Conservation (phyloP, 30 jellyfish, hydroid and myxozoan genomes). For the Pseudorhiza aurosa region DNA sequence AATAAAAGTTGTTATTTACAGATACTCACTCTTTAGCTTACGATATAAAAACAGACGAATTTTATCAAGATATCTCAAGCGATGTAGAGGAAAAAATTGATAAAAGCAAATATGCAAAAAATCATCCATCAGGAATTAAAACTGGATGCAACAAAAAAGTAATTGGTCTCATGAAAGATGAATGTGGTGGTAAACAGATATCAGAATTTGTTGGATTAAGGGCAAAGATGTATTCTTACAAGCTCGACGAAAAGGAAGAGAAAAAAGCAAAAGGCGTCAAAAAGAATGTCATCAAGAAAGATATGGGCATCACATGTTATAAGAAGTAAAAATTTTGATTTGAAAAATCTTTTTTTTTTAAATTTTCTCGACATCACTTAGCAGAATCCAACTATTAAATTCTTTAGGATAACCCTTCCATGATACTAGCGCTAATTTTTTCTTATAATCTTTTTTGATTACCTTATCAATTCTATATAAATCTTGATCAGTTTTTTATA, state of each 20-base stretch:
- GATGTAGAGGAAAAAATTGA: background rate
- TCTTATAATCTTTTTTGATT: constrained; percentile 34
- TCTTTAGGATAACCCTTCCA: constrained; percentile 54
- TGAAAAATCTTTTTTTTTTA: no score
- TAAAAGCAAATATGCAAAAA: no score
- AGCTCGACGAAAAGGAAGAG: background rate
- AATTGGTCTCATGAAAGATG: constrained; percentile 19
- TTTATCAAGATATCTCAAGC: no score
- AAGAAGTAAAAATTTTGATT: no score
- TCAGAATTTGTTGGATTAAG: no score
- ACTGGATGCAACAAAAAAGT: constrained; percentile 8
- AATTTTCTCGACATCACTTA: no score
- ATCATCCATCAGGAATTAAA: background rate
- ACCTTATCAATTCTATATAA: constrained; percentile 65
- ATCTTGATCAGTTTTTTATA: no score
- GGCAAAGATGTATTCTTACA: constrained; percentile 23
- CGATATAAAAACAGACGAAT: no score
- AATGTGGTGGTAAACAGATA: constrained; percentile 15
- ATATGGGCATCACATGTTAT: constrained; percentile 4
- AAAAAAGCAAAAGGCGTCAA: constrained; percentile 32
- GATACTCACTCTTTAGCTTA: constrained; percentile 2
- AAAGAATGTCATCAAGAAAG: no score
- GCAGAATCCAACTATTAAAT: constrained; percentile 46
- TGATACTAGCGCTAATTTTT: constrained; percentile 20
- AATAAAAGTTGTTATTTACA: background rate